Base-by-base conservation (phyloP, 2,888 invertebrate species). In the Campoplex capitator region DNA sequence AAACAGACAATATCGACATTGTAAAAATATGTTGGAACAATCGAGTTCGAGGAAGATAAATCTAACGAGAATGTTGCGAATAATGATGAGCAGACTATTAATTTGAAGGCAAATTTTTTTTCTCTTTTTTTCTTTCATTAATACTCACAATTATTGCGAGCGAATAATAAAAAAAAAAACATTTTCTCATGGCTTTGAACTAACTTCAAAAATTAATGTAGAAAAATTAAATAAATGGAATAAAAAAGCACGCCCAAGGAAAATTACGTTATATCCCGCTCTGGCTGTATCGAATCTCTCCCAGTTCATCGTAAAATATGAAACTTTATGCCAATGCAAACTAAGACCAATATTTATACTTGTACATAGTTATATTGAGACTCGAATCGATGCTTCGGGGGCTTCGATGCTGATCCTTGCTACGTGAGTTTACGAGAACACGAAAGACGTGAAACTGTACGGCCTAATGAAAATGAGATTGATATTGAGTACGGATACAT, bases 381-480 rank as follows among this genome's bases (percentile, higher is more conserved):
- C 51, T 68, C 16, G 56, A 73, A 48, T 38, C 54, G 45, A 16
- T 28, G 48, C 51, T 65, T 51, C 62, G 9, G 45, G 68, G 79
- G 42, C 35, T 74, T 48, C 54, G 54, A 4, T 54, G 54, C 42
- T 86, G 83, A 84, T 84, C 81, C 82, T 56, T 77, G 51, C 81
- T 51, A 58, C 78, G 85, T 74, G 75, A 84, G 78, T 86, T 86
- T 70, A 71, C 71, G 56, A 32, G 65, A 77, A 75, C 65, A 35
- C 76, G 45, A 68, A 54, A 16, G 68, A 81, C 68, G 54, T 28
- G 74, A 74, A 71, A 77, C 73, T 54, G 71, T 84, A 38, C 56
- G 18, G 73, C 67, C 62, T 70, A 81, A 88, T 48, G 81, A 88
- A 84, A 86, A 74, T 86, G 81, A 84, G 70, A 86, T 86, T 81